A percentile compares a stretch with the other conserved stretches of the same genome.
phyloP scores from a whole-genome alignment of 2,888 invertebrate species.

The Cataglyphis rosenhaueri region DNA sequence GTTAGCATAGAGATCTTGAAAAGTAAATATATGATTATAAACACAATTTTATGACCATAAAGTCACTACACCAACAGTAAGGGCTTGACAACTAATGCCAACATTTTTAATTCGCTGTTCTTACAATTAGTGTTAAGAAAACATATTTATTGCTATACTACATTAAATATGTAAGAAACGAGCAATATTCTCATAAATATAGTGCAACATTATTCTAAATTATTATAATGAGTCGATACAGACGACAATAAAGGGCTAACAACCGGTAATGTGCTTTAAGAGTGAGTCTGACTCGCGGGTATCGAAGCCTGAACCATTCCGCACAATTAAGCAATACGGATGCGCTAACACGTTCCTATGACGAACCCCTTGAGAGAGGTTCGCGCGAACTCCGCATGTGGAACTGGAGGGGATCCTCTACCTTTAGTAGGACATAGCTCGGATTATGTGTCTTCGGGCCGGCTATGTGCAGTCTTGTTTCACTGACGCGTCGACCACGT shows the following conservation, averaged over 20 bases:
- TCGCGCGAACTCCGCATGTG: constrained; percentile 43
- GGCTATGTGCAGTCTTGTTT: constrained; percentile 80
- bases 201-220: background rate
- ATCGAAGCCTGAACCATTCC: constrained; percentile 14
- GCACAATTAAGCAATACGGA: constrained; percentile 36
- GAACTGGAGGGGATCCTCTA: constrained; percentile 65
- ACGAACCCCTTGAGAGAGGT: constrained; percentile 59
- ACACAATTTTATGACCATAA: background rate
- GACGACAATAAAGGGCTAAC: background rate
- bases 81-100: background rate
- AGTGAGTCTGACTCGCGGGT: constrained; percentile 16
- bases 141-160: background rate
- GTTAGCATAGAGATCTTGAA: background rate
- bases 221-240: too few species aligned
- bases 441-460: constrained; percentile 74
- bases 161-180: background rate
- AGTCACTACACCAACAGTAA: background rate
- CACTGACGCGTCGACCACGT: constrained; percentile 71
- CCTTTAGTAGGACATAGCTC: constrained; percentile 73
- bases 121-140: background rate
- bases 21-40: constrained; percentile 30
- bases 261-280: constrained; percentile 12
- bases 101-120: background rate
- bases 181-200: background rate
- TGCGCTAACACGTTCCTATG: constrained; percentile 38